Conservation (phyloP, 2,888 invertebrate species). For the Thereva nobilitata region DNA sequence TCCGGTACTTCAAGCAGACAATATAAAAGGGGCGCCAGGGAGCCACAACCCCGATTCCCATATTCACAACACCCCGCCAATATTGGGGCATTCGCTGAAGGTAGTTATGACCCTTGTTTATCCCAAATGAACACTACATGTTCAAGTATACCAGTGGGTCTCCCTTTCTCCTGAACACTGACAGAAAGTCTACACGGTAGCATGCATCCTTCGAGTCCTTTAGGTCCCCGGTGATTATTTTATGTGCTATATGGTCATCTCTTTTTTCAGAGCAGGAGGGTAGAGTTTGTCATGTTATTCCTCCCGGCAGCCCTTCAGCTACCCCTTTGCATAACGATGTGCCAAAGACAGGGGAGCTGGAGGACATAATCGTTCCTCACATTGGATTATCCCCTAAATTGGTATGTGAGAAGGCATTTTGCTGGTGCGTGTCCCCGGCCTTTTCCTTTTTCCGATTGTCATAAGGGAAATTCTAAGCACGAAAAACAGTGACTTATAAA, state of each 20-base stretch:
- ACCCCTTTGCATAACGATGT: background rate
- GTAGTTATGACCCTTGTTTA: constrained; percentile 6
- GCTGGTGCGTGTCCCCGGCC: background rate
- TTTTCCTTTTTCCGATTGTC: too few relatives aligned
- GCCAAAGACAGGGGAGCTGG: background rate
- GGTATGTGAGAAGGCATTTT: constrained; percentile 6
- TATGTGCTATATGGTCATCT: constrained; percentile 13
- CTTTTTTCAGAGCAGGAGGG: background rate
- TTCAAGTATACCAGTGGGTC: too few relatives aligned
- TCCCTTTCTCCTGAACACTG: too few relatives aligned
- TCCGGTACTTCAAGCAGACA: too few relatives aligned
- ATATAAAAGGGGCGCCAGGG: background rate
- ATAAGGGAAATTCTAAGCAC: background rate
- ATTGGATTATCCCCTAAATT: constrained; percentile 25
- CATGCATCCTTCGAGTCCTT: too few relatives aligned
- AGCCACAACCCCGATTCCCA: background rate
- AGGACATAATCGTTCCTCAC: constrained; percentile 21
- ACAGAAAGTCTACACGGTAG: too few relatives aligned
- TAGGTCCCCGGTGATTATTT: constrained; percentile 17
- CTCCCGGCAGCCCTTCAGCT: too few relatives aligned
- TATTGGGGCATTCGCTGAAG: constrained; percentile 2
- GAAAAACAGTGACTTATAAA: constrained; percentile 1
- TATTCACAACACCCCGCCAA: constrained; percentile 8
- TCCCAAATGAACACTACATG: constrained; percentile 13
- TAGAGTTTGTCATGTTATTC: too few relatives aligned